Evolutionary conservation across 2,113 vertebrate genomes (phyloP).

Genomic region (Calonectris borealis): DNA sequence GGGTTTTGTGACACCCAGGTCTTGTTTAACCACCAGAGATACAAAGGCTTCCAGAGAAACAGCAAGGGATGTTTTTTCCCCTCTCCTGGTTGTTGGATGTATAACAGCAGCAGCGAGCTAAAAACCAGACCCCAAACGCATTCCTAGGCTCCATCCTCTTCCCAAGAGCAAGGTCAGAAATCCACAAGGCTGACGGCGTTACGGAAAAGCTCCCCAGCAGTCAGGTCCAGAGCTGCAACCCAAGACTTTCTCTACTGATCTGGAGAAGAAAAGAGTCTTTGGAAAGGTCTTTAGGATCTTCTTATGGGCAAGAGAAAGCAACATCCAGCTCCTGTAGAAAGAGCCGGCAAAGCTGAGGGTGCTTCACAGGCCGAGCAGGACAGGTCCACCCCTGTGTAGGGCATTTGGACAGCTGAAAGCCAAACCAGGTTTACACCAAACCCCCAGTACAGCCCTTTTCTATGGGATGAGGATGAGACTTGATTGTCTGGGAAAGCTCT

Average conservation of each 20-base stretch:
- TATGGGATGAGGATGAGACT: not conserved
- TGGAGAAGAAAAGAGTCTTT: not conserved
- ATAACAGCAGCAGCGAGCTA: rapidly evolving
- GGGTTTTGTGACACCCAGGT: not conserved
- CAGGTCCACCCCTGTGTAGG: too few species aligned
- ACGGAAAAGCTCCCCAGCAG: not conserved
- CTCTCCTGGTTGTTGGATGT: too few species aligned
- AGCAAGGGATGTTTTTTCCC: not conserved
- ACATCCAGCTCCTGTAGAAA: not conserved
- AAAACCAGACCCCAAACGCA: not conserved
- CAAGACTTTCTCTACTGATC: not conserved
- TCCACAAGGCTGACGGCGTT: not conserved
- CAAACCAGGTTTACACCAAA: not conserved
- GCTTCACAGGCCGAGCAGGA: rapidly evolving
- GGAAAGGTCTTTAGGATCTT: not conserved
- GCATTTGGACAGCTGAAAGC: not conserved
- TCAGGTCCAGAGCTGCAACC: not conserved
- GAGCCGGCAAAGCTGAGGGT: not conserved
- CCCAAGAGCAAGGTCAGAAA: not conserved
- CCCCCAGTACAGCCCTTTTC: not conserved
- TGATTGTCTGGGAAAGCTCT: not conserved
- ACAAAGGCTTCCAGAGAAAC: not conserved
- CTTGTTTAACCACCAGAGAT: not conserved
- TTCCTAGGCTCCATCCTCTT: not conserved
- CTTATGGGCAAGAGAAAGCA: not conserved